A percentile compares a stretch with the other conserved stretches of the same genome.
Evolutionary conservation across 1,140 invertebrate species (phyloP).

Genomic region (Phthorimaea operculella): DNA sequence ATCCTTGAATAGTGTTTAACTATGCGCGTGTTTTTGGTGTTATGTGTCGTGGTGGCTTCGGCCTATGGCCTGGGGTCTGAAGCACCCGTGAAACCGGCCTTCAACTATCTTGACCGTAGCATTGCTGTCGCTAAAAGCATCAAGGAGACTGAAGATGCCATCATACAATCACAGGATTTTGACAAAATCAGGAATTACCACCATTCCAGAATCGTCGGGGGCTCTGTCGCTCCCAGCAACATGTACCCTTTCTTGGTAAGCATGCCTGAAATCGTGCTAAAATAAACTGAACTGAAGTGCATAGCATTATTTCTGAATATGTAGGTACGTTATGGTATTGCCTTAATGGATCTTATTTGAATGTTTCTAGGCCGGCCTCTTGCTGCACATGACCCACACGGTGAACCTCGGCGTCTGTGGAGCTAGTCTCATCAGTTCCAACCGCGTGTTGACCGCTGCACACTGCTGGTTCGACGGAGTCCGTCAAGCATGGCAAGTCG

Average conservation of each 20-base stretch:
- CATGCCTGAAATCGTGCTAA: no score
- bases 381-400: constrained; percentile 17
- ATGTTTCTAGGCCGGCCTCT: constrained; percentile 27
- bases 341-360: neutral
- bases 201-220: neutral
- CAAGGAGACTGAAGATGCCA: constrained; percentile 17
- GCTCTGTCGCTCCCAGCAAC: neutral
- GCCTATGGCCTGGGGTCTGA: neutral
- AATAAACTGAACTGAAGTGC: no score
- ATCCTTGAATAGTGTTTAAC: no score
- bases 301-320: no score
- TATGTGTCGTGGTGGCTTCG: neutral
- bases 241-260: neutral
- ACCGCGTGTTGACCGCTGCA: constrained; percentile 30
- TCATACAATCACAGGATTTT: neutral
- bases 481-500: constrained; percentile 26
- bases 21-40: neutral
- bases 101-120: constrained; percentile 21
- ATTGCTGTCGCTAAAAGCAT: constrained; percentile 28
- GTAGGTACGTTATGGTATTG: no score
- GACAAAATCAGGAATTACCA: neutral
- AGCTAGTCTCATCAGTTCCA: constrained; percentile 20
- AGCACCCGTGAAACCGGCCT: constrained; percentile 12
- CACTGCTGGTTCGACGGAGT: constrained; percentile 38
- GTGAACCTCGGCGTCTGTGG: constrained; percentile 28